These are phyloP conservation scores for Spisula subtruncata DNA, from an alignment of 2,888 invertebrate species.

Conservation along the genomic window DNA sequence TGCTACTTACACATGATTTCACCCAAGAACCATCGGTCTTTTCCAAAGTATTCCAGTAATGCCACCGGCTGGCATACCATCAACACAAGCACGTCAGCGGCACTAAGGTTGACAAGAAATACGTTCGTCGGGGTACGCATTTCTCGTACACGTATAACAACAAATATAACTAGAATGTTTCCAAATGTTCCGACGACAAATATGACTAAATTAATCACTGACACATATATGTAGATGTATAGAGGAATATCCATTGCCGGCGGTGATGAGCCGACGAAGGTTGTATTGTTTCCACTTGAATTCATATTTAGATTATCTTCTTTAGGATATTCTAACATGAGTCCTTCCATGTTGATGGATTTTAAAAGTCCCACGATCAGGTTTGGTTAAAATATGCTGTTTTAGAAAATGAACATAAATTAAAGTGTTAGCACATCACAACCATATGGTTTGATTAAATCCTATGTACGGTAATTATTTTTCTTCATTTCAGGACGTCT, in stretches of 20 bases:
- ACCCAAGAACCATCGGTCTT: slow-evolving; percentile 97
- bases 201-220: slow-evolving; percentile 95
- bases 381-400: no score
- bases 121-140: slow-evolving; percentile 98
- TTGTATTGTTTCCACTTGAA: background rate
- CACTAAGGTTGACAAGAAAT: slow-evolving; percentile 96
- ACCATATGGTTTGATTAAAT: no score
- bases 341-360: background rate
- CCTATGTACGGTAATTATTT: no score
- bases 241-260: background rate
- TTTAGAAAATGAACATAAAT: no score
- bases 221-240: slow-evolving; percentile 95
- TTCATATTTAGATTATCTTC: background rate
- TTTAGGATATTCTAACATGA: background rate
- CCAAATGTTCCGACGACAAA: slow-evolving; percentile 96
- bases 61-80: slow-evolving; percentile 97
- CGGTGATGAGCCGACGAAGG: background rate
- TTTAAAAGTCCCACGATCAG: no score
- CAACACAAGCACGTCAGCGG: slow-evolving; percentile 96
- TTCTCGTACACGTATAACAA: slow-evolving; percentile 96
- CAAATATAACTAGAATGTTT: slow-evolving; percentile 97
- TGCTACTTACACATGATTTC: slow-evolving; percentile 96
- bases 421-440: no score
- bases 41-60: slow-evolving; percentile 96
- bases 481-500: no score